Evolutionary conservation across 2,888 invertebrate species (phyloP), one percentile per base, ranked within the genome.

Genomic region (Hecatera dysodea): DNA sequence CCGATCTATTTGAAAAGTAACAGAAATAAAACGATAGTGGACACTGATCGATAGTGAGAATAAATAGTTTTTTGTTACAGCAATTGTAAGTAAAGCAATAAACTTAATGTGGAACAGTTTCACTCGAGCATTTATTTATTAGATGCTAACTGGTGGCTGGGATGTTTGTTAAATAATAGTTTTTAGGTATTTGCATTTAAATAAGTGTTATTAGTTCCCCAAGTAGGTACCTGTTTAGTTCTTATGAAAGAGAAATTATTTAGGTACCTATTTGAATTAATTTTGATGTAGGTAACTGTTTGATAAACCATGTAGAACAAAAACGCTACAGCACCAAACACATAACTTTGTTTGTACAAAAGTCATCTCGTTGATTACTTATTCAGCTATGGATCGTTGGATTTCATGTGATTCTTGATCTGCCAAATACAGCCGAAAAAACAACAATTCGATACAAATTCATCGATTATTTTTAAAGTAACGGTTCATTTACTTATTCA

Each of bases 1-100:
- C 83, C 87, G 85, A 90, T 90, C 86, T 90, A 87, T 90, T 90
- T 90, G 86, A 84, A 87, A 87, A 84, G 83, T 82, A 86, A 86
- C 77, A 86, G 83, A 85, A 85, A 84, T 87, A 89, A 88, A 87
- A 86, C 81, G 81, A 84, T 72, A 75, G 61, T 73, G 69, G 75
- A 72, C 74, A 76, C 61, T 77, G 86, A 86, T 81, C 80, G 80
- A 81, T 79, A 79, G 81, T 80, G 73, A 85, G 85, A 85, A 84
- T 81, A 82, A 82, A 83, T 77, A 78, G 67, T 78, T 83, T 82
- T 88, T 89, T 84, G 84, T 79, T 71, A 62, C 50, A 64, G 62
- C 74, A 82, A 74, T 82, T 72, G 83, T 82, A 84, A 86, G 83
- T 84, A 78, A 81, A 84, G 81, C 73, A 86, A 81, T 81, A 78